Percentiles rank a stretch among this genome's conserved stretches.
Evolutionary conservation across 2,888 invertebrate genomes (phyloP).

Genomic region (Anoplius nigerrimus): DNA sequence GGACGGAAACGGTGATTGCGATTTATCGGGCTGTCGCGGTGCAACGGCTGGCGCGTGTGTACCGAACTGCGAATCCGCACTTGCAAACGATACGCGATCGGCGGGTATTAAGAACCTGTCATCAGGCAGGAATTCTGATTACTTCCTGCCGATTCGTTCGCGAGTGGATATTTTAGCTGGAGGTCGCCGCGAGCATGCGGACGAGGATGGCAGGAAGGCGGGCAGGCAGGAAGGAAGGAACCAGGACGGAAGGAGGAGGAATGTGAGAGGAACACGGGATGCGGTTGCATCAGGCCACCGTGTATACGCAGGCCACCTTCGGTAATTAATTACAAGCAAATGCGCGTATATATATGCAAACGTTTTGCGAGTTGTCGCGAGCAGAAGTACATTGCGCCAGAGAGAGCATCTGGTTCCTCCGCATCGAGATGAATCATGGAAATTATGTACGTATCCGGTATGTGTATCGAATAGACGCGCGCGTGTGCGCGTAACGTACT

Average conservation of each 20-base stretch:
- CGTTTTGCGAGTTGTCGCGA: slow-evolving; percentile 46
- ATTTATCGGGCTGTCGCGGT: slow-evolving; percentile 25
- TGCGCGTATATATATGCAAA: slow-evolving; percentile 24
- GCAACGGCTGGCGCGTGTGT: slow-evolving; percentile 18
- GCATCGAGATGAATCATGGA: slow-evolving; percentile 30
- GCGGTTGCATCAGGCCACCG: slow-evolving; percentile 4
- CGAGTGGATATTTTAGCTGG: slow-evolving; percentile 4
- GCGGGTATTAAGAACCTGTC: slow-evolving; percentile 34
- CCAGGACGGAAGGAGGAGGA: not conserved
- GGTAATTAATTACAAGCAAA: slow-evolving; percentile 43
- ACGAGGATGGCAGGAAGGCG: not conserved
- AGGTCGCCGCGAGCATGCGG: not conserved
- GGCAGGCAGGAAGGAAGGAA: not conserved
- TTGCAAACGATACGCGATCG: slow-evolving; percentile 39
- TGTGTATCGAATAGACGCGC: slow-evolving; percentile 27
- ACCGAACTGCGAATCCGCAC: slow-evolving; percentile 24
- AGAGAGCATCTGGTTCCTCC: slow-evolving; percentile 27
- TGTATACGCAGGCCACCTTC: not conserved
- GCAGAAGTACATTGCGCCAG: slow-evolving; percentile 36
- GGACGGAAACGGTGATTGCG: slow-evolving; percentile 24
- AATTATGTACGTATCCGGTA: slow-evolving; percentile 18
- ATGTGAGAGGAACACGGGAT: not conserved
- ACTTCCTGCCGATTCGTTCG: slow-evolving; percentile 42
- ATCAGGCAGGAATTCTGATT: slow-evolving; percentile 41
- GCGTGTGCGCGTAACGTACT: slow-evolving; percentile 11